Conservation (phyloP, 1,140 invertebrate genomes). For the Portunus trituberculatus region DNA sequence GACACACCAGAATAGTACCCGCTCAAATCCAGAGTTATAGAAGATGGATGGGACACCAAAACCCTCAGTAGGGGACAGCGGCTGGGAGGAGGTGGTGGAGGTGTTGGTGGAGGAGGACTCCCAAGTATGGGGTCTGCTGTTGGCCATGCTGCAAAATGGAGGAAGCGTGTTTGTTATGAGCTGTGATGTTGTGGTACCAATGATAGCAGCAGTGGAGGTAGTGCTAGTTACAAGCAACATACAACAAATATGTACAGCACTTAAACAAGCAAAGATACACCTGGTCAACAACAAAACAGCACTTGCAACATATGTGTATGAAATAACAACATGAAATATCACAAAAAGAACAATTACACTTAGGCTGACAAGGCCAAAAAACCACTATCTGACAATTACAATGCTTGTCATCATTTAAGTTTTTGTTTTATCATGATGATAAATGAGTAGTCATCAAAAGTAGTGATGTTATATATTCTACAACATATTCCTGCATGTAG, state of each 20-base stretch:
- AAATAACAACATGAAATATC: no score
- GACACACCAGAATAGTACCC: not conserved
- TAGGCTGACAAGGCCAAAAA: no score
- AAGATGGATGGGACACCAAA: not conserved
- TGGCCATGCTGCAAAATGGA: not conserved
- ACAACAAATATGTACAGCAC: not conserved
- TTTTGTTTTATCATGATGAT: no score
- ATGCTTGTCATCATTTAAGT: no score
- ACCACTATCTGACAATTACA: no score
- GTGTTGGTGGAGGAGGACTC: not conserved
- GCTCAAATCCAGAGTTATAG: not conserved
- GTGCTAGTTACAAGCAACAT: not conserved
- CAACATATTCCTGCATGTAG: no score
- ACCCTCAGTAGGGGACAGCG: not conserved
- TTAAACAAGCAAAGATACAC: not conserved
- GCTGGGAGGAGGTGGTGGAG: slow-evolving; percentile 3
- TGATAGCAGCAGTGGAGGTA: not conserved
- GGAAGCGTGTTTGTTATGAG: not conserved
- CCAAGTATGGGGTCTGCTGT: not conserved
- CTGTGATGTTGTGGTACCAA: not conserved
- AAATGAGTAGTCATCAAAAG: no score
- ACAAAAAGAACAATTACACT: no score
- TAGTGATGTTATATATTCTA: no score
- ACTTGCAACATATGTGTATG: no score
- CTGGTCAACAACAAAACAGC: not conserved